These are phyloP conservation scores for Heliconius congener DNA, from an alignment of 1,140 invertebrate genomes.

Conservation along the genomic window DNA sequence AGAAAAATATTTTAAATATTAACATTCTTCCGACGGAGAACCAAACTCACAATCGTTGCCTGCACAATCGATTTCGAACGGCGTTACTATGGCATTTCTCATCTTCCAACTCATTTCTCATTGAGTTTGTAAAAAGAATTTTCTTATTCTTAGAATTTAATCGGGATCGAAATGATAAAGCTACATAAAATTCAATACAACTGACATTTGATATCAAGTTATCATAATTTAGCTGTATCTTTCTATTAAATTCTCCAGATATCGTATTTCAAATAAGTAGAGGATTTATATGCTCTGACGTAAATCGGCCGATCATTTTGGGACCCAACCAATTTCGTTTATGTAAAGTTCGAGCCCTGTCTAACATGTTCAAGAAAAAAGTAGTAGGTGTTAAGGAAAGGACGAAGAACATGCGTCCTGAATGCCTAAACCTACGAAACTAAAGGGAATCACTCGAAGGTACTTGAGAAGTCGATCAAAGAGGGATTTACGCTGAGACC, in stretches of 20 bases:
- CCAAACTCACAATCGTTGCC: no score
- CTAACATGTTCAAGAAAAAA: slow-evolving; percentile 41
- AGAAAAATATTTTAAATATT: neutral
- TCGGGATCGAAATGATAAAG: neutral
- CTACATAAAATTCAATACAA: slow-evolving; percentile 7
- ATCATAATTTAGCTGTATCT: slow-evolving; percentile 11
- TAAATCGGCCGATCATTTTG: slow-evolving; percentile 41
- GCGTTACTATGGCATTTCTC: neutral
- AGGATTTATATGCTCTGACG: slow-evolving; percentile 35
- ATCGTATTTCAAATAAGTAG: slow-evolving; percentile 33
- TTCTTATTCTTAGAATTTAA: neutral
- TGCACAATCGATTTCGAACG: neutral
- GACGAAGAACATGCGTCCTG: slow-evolving; percentile 48
- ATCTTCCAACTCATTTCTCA: neutral
- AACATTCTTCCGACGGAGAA: no score
- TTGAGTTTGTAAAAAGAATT: neutral
- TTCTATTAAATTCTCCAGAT: slow-evolving; percentile 23
- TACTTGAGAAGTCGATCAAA: slow-evolving; percentile 74
- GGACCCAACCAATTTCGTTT: slow-evolving; percentile 45
- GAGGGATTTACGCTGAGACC: slow-evolving; percentile 67
- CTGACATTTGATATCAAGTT: neutral
- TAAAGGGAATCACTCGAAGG: slow-evolving; percentile 57
- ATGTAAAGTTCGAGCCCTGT: slow-evolving; percentile 42
- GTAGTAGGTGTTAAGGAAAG: slow-evolving; percentile 47
- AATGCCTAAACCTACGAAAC: slow-evolving; percentile 58